Percentiles rank a stretch among this genome's conserved stretches.
These are phyloP conservation scores for Cairina moschata DNA, from an alignment of 2,113 vertebrate genomes.

Conservation along the genomic window DNA sequence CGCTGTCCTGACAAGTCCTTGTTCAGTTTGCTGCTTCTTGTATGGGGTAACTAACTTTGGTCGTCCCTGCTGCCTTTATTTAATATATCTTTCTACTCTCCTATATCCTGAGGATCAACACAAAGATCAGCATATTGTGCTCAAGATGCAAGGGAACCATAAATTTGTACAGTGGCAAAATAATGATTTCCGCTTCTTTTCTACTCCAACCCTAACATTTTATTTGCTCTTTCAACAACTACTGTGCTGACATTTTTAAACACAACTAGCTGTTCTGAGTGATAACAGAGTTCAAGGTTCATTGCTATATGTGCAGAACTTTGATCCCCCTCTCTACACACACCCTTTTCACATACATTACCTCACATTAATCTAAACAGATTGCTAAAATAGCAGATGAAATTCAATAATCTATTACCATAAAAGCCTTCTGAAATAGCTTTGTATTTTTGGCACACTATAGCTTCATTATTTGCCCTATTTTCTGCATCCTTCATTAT, in stretches of 20 bases:
- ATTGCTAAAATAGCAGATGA: slow-evolving; percentile 1
- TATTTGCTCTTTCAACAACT: slow-evolving; percentile 17
- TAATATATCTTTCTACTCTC: neutral
- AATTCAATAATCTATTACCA: slow-evolving; percentile 46
- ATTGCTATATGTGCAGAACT: neutral
- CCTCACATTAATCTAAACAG: slow-evolving; percentile 6
- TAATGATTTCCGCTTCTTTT: neutral
- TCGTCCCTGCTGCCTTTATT: neutral
- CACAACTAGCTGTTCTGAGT: neutral
- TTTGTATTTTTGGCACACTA: neutral
- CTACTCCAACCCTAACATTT: neutral
- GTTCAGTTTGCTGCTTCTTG: neutral
- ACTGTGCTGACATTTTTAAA: slow-evolving; percentile 15
- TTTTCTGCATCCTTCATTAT: neutral
- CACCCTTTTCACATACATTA: neutral
- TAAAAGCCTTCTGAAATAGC: slow-evolving; percentile 13
- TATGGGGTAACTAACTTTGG: neutral
- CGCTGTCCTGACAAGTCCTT: neutral
- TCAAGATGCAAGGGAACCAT: neutral
- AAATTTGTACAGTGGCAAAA: neutral
- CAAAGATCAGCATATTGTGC: neutral
- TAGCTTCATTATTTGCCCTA: neutral
- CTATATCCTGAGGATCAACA: neutral
- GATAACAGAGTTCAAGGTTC: neutral
- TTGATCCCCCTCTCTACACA: neutral